Evolutionary conservation across 2,888 invertebrate species (phyloP), one percentile per base, ranked within the genome.

Genomic region (Amblyteles armatorius): DNA sequence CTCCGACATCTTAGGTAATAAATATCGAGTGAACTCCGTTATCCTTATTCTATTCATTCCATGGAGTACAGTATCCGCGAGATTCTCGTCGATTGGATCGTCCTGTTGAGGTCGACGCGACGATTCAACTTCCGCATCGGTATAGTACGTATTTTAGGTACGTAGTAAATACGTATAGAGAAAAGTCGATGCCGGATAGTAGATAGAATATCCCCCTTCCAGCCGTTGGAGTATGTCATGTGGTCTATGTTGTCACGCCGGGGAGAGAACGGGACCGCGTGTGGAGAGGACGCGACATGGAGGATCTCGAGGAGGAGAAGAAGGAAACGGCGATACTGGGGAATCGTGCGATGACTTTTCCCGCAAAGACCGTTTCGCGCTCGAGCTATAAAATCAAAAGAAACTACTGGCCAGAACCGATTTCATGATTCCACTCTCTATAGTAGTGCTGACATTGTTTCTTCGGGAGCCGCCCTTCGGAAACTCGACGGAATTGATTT

Each of bases 41-140:
- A 82, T 77, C 82, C 4, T 82, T 77, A 76, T 71, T 52, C 52
- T 55, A 60, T 71, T 63, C 40, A 60, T 71, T 40, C 63, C 36
- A 68, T 71, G 63, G 40, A 63, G 63, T 77, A 52, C 36, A 65
- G 40, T 50, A 69, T 82, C 71, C 76, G 5, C 50, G 69, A 82
- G 69, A 77, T 82, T 63, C 82, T 63, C 69, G 76, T 77, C 69
- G 82, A 82, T 76, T 82, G 76, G 82, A 76, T 82, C 76, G 76
- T 76, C 63, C 69, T 82, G 50, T 63, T 52, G 76, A 77, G 76
- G 82, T 82, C 76, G 82, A 71, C 76, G 63, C 19, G 74, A 71
- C 82, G 76, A 76, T 65, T 82, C 60, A 71, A 82, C 82, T 82
- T 82, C 82, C 82, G 82, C 82, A 36, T 82, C 76, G 63, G 76